Conservation (phyloP, 2,888 invertebrate species). For the Hartigia nigra region DNA sequence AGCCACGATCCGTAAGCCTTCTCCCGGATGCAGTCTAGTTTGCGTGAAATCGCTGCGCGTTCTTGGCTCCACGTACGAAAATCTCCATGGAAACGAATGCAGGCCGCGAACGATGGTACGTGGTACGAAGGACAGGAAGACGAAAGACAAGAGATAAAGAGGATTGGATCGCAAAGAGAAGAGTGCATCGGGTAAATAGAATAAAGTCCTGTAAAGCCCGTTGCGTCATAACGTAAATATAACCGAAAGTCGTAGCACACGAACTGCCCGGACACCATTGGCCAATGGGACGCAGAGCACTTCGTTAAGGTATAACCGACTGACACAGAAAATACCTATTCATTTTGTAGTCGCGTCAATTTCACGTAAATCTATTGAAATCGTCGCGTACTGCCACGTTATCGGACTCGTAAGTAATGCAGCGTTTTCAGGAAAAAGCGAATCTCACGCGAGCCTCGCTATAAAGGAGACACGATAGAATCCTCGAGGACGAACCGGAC, state of each 20-base stretch:
- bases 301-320: neutral
- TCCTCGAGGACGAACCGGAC: neutral
- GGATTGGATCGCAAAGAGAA: neutral
- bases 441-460: neutral
- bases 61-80: neutral
- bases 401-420: neutral
- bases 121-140: too few species aligned
- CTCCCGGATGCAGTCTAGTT: neutral
- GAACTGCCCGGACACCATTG: neutral
- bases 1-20: constrained; percentile 19
- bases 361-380: neutral
- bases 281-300: neutral
- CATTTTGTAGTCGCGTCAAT: constrained; percentile 5
- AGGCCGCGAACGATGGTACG: neutral
- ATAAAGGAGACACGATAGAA: neutral
- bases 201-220: constrained; percentile 21
- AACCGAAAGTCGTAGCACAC: constrained; percentile 6
- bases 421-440: neutral
- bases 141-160: neutral
- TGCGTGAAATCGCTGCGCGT: neutral
- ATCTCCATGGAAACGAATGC: neutral
- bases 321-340: neutral
- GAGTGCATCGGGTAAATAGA: constrained; percentile 7
- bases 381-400: neutral
- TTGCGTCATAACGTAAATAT: constrained; percentile 26